phyloP scores from a whole-genome alignment of 2,888 invertebrate genomes.

The Mythimna impura region DNA sequence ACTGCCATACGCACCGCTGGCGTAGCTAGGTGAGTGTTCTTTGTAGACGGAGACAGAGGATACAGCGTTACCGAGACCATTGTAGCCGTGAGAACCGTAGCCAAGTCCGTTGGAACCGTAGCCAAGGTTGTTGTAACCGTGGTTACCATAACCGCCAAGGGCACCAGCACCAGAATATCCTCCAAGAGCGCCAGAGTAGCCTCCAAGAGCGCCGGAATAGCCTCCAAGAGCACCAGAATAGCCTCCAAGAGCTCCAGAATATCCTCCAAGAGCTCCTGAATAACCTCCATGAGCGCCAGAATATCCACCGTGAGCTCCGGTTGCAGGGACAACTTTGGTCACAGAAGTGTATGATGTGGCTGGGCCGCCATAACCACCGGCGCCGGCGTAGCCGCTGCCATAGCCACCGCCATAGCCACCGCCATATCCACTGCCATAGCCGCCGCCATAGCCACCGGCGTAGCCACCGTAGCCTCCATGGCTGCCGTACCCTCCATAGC shows the following conservation, averaged over 20 bases:
- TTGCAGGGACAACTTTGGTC: conserved; percentile 60
- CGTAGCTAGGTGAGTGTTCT: conserved; percentile 53
- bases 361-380: conserved; percentile 54
- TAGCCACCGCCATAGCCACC: conserved; percentile 42
- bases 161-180: conserved; percentile 43
- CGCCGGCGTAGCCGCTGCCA: conserved; percentile 44
- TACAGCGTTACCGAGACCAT: conserved; percentile 64
- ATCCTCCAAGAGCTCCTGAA: too few species aligned
- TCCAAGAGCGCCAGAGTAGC: conserved; percentile 34
- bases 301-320: conserved; percentile 36
- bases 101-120: conserved; percentile 53
- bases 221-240: conserved; percentile 39
- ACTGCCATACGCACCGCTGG: conserved; percentile 49
- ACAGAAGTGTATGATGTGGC: conserved; percentile 66
- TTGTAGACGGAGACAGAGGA: conserved; percentile 68
- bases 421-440: conserved; percentile 50
- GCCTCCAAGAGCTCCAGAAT: conserved; percentile 33
- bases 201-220: conserved; percentile 36
- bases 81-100: conserved; percentile 44
- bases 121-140: conserved; percentile 49
- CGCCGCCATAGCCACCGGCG: conserved; percentile 24
- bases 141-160: conserved; percentile 53
- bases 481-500: conserved; percentile 51
- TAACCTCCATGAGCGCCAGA: conserved; percentile 3
- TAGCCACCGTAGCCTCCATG: conserved; percentile 53